Base-by-base conservation (phyloP, 2,113 vertebrate genomes). In the Thryonomys swinderianus region DNA sequence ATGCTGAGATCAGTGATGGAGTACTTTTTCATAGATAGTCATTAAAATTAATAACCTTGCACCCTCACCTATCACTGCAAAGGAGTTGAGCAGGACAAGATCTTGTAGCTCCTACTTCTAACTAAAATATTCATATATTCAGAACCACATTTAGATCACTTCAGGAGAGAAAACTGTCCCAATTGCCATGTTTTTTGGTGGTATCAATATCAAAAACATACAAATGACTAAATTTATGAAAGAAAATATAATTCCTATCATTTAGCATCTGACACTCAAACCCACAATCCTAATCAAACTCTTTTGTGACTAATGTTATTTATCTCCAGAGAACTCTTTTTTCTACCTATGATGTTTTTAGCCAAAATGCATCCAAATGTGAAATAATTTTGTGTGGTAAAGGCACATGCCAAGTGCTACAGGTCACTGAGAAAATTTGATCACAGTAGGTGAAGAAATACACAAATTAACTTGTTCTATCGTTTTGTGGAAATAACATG, bases 391-490 rank as follows among this genome's bases (percentile, higher is more conserved):
- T 73, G 7, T 61, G 14, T 85, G 8, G 71, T 92, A 25, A 84
- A 92, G n/a, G 86, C 21, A 64, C 61, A 82, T 12, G 57, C 27
- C 86, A 1, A 42, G 12, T 48, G 40, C 32, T 82, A 73, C 34
- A 90, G 55, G n/a, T 37, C 71, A 7, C 79, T 18, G 20, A 23
- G 53, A 81, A 90, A 30, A 79, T 66, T 83, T 90, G 30, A 86
- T 34, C 87, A 40, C 20, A 66, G 87, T 79, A 84, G 79, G 76
- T 90, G 94, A 79, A 30, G 84, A 18, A 34, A 79, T 42, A 34
- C 51, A 78, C 45, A 88, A 84, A 88, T 88, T 86, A 88, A 80
- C 40, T 82, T 85, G 40, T 91, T 94, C 40, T 53, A 11, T 83
- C 21, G 83, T 92, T 84, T 94, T 27, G 30, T 62, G 79, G 81